These are phyloP conservation scores for Eledone cirrhosa DNA, from an alignment of 2,888 invertebrate genomes.

Conservation along the genomic window DNA sequence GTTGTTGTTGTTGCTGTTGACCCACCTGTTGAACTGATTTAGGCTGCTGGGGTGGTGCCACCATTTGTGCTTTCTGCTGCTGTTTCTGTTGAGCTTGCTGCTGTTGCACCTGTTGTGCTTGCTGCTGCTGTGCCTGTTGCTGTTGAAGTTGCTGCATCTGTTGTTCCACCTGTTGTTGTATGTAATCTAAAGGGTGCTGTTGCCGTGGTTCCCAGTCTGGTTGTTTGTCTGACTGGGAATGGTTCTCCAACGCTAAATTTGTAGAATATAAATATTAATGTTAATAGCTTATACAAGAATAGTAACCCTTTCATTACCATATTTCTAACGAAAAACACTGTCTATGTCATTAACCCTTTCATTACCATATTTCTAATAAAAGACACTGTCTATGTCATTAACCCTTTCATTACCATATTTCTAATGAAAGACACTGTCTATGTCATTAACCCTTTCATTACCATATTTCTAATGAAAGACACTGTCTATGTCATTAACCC, in stretches of 20 bases:
- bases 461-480: too few species aligned
- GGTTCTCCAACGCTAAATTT: constrained; percentile 16
- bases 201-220: constrained; percentile 35
- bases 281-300: too few species aligned
- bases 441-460: too few species aligned
- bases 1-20: constrained; percentile 32
- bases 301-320: too few species aligned
- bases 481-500: too few species aligned
- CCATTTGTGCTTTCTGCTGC: constrained; percentile 1
- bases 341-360: too few species aligned
- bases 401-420: too few species aligned
- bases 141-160: constrained; percentile 33
- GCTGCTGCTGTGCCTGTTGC: constrained; percentile 31
- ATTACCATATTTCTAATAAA: too few species aligned
- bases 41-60: neutral
- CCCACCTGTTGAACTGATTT: constrained; percentile 38
- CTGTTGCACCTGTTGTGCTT: constrained; percentile 33
- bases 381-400: too few species aligned
- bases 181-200: constrained; percentile 58
- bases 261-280: neutral
- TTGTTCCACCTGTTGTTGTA: constrained; percentile 46
- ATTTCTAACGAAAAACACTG: too few species aligned
- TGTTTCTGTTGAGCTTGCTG: neutral
- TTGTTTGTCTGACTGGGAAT: constrained; percentile 28
- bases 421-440: too few species aligned